Conservation (phyloP, 2,113 vertebrate species). For the Grus americana region DNA sequence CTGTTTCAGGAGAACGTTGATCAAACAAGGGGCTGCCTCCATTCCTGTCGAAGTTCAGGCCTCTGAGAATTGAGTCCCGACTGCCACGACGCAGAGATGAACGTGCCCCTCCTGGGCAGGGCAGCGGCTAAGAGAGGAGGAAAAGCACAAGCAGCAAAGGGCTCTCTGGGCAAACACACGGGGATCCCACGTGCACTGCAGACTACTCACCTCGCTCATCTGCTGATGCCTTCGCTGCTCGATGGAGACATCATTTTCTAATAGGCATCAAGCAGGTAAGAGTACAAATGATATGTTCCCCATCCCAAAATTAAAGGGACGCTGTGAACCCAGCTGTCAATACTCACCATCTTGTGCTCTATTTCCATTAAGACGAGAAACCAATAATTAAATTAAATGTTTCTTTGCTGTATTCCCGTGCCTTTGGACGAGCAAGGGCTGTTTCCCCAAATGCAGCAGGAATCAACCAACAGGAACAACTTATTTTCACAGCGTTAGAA, state of each 20-base stretch:
- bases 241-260: background rate
- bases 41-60: background rate
- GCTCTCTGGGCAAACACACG: background rate
- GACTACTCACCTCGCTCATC: background rate
- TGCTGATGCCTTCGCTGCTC: background rate
- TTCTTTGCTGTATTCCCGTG: background rate
- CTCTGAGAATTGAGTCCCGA: background rate
- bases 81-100: accelerated
- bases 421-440: background rate
- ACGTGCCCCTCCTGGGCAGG: accelerated
- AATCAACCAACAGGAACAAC: background rate
- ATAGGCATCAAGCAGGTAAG: background rate
- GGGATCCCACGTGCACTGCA: background rate
- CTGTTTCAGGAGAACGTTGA: background rate
- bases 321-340: background rate
- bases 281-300: background rate
- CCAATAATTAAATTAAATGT: background rate
- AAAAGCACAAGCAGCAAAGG: background rate
- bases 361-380: background rate
- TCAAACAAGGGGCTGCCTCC: background rate
- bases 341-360: background rate
- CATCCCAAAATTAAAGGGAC: background rate
- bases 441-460: background rate
- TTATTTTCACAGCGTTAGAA: background rate
- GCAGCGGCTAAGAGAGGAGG: accelerated